Conservation (phyloP, 2,113 vertebrate species). For the Dicerorhinus sumatrensis region DNA sequence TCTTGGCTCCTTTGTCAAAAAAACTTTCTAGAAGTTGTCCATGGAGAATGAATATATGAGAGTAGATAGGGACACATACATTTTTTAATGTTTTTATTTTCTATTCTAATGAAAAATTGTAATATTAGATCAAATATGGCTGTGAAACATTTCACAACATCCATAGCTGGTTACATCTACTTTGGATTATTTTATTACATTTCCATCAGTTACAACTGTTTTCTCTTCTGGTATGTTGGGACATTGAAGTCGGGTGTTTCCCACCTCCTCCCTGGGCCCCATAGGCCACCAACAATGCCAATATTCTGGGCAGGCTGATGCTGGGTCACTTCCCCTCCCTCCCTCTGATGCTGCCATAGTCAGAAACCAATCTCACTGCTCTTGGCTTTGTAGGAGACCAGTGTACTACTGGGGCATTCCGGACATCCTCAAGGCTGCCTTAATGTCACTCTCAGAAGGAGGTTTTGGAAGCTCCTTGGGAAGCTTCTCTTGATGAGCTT, state of each 20-base stretch:
- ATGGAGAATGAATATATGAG: no score
- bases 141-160: no score
- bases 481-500: not conserved
- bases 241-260: not conserved
- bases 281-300: not conserved
- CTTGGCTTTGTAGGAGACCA: not conserved
- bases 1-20: no score
- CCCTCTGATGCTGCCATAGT: not conserved
- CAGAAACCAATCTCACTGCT: not conserved
- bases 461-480: not conserved
- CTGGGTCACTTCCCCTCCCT: not conserved
- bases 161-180: no score
- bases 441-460: not conserved
- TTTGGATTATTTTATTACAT: slow-evolving; percentile 53
- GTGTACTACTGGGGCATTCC: not conserved
- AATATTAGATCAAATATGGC: no score
- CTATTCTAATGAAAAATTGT: no score
- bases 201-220: slow-evolving; percentile 66
- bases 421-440: not conserved
- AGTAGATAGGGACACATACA: no score
- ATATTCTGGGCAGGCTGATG: not conserved
- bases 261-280: not conserved
- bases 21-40: no score
- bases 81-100: no score
- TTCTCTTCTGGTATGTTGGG: slow-evolving; percentile 50